Base-by-base conservation (phyloP, 2,888 invertebrate species). In the Drosophila nr. fundita region DNA sequence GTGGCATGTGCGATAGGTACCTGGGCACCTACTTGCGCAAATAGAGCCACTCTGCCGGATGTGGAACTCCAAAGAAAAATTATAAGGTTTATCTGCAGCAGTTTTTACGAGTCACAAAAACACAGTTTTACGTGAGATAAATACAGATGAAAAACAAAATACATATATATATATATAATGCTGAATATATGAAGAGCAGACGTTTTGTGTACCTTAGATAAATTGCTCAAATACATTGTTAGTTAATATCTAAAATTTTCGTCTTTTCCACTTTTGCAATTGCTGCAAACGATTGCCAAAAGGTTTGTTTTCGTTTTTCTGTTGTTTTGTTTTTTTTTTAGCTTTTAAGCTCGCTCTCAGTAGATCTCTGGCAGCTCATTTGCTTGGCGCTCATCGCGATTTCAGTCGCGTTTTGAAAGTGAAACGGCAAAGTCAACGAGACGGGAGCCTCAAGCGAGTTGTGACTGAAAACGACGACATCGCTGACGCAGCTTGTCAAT, bases 1-100 rank as follows among this genome's bases (percentile, higher is more conserved):
- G 91, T 55, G 91, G 92, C 83, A 87, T 92, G 85, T 91, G 91
- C 50, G 88, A 91, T 55, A 83, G 65, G 45, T 91, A 91, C 75
- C 69, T 91, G 78, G 91, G 92, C 80, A 90, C 87, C 45, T 90
- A 87, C 67, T 32, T 71, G 49, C 90, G 90, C 60, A 71, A 57
- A 30, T 86, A 40, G 72, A 45, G 34, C 6, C 52, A 21, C 11
- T 2, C 27, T 8, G 50, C 60, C 57, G 57, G 58, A 62, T 53
- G 65, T 40, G 29, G 34, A 27, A 50, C 48, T 66, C 40, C 32
- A 30, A 54, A 42, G 40, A 29, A 18, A 24, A 21, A 40, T 18
- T 10, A 18, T 8, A 27, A 55, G 5, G 48, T 53, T 45, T 48
- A 57, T 45, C 52, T 52, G 42, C 70, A 52, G 36, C 36, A 21